These are phyloP conservation scores for Thunnus albacares DNA, from an alignment of 2,797 vertebrate species.

Conservation along the genomic window DNA sequence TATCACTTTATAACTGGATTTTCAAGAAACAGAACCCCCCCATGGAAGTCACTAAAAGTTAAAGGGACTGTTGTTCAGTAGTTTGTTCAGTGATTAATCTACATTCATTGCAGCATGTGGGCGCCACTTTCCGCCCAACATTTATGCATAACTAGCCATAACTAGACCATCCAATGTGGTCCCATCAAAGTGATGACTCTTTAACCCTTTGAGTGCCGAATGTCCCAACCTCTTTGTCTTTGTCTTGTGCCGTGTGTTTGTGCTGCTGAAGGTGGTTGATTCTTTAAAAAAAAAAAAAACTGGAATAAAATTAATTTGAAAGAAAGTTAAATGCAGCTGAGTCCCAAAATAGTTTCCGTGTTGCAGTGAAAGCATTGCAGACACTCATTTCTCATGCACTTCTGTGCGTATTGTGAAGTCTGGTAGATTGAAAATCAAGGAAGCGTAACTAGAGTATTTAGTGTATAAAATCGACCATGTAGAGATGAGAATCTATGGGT, in stretches of 20 bases:
- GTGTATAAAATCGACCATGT: not conserved
- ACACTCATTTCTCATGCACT: not conserved
- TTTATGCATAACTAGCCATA: slow-evolving; percentile 6
- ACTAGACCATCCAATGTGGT: slow-evolving; percentile 53
- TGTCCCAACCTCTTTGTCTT: slow-evolving; percentile 72
- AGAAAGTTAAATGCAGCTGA: slow-evolving; percentile 4
- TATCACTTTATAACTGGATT: slow-evolving; percentile 50
- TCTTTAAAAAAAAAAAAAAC: slow-evolving; percentile 56
- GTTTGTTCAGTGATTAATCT: slow-evolving; percentile 45
- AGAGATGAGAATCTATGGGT: not conserved
- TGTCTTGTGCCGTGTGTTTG: slow-evolving; percentile 71
- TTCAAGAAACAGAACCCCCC: slow-evolving; percentile 43
- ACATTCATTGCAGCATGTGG: slow-evolving; percentile 31
- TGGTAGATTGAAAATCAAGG: slow-evolving; percentile 8
- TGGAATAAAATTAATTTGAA: not conserved
- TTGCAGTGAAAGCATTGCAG: not conserved
- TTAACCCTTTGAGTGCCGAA: slow-evolving; percentile 91
- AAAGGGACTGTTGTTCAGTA: slow-evolving; percentile 85
- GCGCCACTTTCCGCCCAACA: slow-evolving; percentile 35
- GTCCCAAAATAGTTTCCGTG: not conserved
- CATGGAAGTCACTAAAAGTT: slow-evolving; percentile 87
- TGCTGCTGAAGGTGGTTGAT: slow-evolving; percentile 88
- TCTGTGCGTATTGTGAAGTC: slow-evolving; percentile 8
- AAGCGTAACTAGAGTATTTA: not conserved
- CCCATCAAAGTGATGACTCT: slow-evolving; percentile 69